Conservation (phyloP, 2,797 vertebrate genomes). For the Silurus lanzhouensis region DNA sequence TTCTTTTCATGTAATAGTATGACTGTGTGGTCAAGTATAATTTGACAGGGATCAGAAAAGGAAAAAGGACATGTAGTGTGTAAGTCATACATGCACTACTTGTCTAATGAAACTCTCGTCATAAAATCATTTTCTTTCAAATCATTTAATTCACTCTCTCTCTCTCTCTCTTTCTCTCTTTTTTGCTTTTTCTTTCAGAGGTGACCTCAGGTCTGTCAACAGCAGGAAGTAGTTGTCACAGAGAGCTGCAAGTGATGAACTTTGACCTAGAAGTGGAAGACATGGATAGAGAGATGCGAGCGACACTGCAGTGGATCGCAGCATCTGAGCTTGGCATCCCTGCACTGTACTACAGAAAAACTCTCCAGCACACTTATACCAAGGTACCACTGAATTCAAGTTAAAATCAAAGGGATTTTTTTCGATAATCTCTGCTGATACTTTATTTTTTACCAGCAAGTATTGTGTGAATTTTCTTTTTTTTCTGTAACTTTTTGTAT, state of each 20-base stretch:
- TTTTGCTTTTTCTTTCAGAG: slow-evolving; percentile 68
- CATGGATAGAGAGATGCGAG: slow-evolving; percentile 82
- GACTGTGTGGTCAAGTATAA: neutral
- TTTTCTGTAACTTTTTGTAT: neutral
- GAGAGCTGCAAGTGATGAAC: slow-evolving; percentile 88
- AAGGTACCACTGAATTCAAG: slow-evolving; percentile 76
- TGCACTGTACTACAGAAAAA: slow-evolving; percentile 88
- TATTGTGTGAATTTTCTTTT: neutral
- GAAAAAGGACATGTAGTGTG: neutral
- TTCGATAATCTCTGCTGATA: neutral
- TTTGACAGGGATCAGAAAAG: neutral
- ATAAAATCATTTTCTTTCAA: neutral
- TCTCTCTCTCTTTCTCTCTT: neutral
- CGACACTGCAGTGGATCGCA: slow-evolving; percentile 93
- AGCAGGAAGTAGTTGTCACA: slow-evolving; percentile 71
- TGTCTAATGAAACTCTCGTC: neutral
- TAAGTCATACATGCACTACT: no score
- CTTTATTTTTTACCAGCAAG: neutral
- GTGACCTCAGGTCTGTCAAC: slow-evolving; percentile 68
- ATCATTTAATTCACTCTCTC: neutral
- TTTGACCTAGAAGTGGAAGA: slow-evolving; percentile 87
- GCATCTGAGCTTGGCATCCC: slow-evolving; percentile 92
- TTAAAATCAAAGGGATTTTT: neutral
- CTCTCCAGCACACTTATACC: slow-evolving; percentile 82
- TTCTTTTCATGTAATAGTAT: neutral